These are phyloP conservation scores for Meteorus cinctellus DNA, from an alignment of 2,888 invertebrate species.

Conservation along the genomic window DNA sequence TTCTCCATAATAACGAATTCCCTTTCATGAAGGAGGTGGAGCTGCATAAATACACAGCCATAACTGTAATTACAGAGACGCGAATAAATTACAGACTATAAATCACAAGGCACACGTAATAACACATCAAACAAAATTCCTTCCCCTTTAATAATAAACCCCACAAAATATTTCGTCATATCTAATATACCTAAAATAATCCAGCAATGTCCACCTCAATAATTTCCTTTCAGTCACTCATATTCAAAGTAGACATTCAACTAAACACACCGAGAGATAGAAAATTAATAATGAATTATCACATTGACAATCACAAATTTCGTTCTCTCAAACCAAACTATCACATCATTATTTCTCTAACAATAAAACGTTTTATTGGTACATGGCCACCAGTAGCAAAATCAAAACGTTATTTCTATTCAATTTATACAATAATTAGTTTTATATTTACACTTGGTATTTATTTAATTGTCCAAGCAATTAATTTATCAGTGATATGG, in stretches of 20 bases:
- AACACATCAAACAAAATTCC: not conserved
- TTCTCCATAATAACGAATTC: not conserved
- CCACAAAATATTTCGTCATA: not conserved
- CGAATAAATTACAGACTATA: not conserved
- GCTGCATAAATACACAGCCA: not conserved
- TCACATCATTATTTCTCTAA: slow-evolving; percentile 57
- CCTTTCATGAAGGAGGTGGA: not conserved
- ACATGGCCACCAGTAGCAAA: slow-evolving; percentile 57
- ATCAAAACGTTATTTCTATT: slow-evolving; percentile 47
- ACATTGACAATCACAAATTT: slow-evolving; percentile 29
- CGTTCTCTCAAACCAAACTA: slow-evolving; percentile 54
- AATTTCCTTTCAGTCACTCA: not conserved
- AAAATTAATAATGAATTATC: not conserved
- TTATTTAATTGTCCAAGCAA: slow-evolving; percentile 53
- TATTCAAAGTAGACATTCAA: not conserved
- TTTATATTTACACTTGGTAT: slow-evolving; percentile 56
- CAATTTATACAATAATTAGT: slow-evolving; percentile 50
- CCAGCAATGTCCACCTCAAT: not conserved
- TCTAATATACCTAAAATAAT: not conserved
- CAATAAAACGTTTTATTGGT: slow-evolving; percentile 59
- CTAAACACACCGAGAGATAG: no score
- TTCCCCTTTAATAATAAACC: not conserved
- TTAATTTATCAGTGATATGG: slow-evolving; percentile 54
- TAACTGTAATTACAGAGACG: not conserved
- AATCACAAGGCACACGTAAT: not conserved